These are phyloP conservation scores for Tor tambroides DNA, from an alignment of 2,113 vertebrate species.

Conservation along the genomic window DNA sequence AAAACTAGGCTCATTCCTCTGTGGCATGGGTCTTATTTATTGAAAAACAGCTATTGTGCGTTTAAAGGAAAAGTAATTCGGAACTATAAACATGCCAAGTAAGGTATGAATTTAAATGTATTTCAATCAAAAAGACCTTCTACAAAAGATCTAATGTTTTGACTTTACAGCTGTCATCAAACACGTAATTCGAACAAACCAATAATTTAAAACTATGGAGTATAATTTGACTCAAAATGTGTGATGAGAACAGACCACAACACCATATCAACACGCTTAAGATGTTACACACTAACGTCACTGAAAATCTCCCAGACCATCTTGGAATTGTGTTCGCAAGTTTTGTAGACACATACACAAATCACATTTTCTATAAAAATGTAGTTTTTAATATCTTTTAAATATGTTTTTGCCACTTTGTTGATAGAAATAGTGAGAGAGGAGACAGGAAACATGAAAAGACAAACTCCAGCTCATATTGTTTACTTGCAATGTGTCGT, in stretches of 20 bases:
- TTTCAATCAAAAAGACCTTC: not conserved
- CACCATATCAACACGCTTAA: too few species aligned
- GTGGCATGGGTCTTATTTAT: slow-evolving; percentile 25
- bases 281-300: not conserved
- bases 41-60: slow-evolving; percentile 14
- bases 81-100: slow-evolving; percentile 36
- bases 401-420: not conserved
- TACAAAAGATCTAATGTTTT: not conserved
- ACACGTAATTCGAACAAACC: not conserved
- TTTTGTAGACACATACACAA: not conserved
- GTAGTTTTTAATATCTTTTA: not conserved
- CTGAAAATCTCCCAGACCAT: not conserved
- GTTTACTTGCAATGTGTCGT: not conserved
- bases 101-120: not conserved
- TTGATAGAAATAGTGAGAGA: not conserved
- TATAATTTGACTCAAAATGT: not conserved
- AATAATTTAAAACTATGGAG: not conserved
- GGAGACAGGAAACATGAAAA: not conserved
- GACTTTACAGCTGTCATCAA: not conserved
- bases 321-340: not conserved
- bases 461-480: not conserved
- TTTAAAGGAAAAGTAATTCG: slow-evolving; percentile 5
- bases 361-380: not conserved
- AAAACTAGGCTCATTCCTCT: not conserved
- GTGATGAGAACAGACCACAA: not conserved